Base-by-base conservation (phyloP, 2,113 vertebrate species). In the Oncorhynchus clarkii region DNA sequence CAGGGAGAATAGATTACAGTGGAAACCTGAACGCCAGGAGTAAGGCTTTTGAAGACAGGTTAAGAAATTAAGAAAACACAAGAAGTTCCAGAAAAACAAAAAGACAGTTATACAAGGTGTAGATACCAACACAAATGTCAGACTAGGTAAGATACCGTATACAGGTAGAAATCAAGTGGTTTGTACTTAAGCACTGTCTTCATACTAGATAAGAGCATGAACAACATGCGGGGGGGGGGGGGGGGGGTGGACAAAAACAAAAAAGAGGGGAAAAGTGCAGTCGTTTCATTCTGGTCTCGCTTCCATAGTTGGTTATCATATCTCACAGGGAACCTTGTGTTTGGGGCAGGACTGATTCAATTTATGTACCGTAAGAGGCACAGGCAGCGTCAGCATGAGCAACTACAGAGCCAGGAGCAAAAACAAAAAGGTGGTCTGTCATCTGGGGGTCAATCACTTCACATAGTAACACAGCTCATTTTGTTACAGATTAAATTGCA, bases 1-100 rank as follows among this genome's bases (percentile, higher is more conserved):
- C 86, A 79, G 89, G 88, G 90, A 80, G 49, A 51, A 54, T 54
- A 16, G 34, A 67, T 90, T 91, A 86, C 90, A 74, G 83, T 92
- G 90, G 93, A 94, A 90, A 90, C 90, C 92, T 93, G 90, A 89
- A 93, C 68, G 80, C 90, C 72, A 71, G 84, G 84, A 92, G 86
- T 91, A 93, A 94, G 93, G 93, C 95, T 93, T 93, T 80, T 71
- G 80, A 92, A 89, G 90, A 81, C 80, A 82, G 79, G 81, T 76
- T 85, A 90, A 81, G 85, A 62, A 45, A 45, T 76, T 85, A 90
- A 81, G 85, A 62, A 45, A 45, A 89, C 86, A 86, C 81, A 91
- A 85, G 85, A 91, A 88, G 90, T 75, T 84, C 88, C 86, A 82
- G 73, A 74, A 80, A 76, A 87, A 91, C 88, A 68, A 45, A 12